Evolutionary conservation across 2,797 vertebrate genomes (phyloP), one percentile per base, ranked within the genome.

Genomic region (Ctenopoma multispine): DNA sequence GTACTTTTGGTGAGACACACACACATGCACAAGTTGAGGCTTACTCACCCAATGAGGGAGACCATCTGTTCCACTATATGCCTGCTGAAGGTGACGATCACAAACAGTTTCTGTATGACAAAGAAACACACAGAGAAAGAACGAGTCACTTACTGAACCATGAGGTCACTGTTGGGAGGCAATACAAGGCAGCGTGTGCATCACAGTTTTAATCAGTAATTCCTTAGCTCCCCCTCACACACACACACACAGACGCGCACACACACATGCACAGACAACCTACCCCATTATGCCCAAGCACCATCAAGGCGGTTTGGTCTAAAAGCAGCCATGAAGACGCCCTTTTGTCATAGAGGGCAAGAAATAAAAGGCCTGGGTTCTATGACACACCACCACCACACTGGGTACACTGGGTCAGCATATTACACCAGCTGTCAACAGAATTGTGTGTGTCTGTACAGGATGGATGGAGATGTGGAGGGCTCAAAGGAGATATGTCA

Each of bases 1-100:
- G 70, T 75, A 49, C 67, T 68, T 77, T 66, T 66, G 31, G 58
- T 51, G 54, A 24, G 41, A 20, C 48, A 61, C 38, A 65, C 50
- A 47, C 54, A 57, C 69, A 61, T 31, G 60, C 53, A 71, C 48
- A 56, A 46, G 61, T 47, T 56, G 81, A 92, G 83, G 90, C 82
- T 92, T 94, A 98, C 97, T 98, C 93, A 98, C 96, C 97, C 96
- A 63, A 96, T 96, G 82, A 98, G 93, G 85, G 95, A 92, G 90
- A 96, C 96, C 95, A 97, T 98, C 95, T 97, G 96, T 85, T 97
- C 95, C 92, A 96, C 95, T 82, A 96, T 97, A 92, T 96, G 95
- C 88, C 94, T 96, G 94, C 95, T 96, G 94, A 97, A 97, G 74
- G 96, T 97, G 94, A 97, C 85, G 79, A 97, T 96, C 84, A 96